A percentile compares a stretch with the other conserved stretches of the same genome.
Conservation (phyloP, 2,113 vertebrate genomes). For the Melospiza georgiana region DNA sequence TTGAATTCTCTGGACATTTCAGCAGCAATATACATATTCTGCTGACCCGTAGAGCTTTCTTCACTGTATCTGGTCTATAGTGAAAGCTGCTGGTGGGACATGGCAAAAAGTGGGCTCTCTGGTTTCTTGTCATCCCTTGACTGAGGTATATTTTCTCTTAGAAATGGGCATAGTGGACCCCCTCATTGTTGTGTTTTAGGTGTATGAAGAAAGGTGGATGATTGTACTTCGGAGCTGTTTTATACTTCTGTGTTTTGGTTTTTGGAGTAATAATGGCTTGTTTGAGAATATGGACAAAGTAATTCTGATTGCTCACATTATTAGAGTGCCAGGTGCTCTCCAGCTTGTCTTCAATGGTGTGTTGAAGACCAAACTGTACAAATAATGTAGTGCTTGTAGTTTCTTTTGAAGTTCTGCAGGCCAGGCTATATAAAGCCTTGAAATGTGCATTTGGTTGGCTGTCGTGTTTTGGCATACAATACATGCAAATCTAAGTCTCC, state of each 20-base stretch:
- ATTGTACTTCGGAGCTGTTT: not conserved
- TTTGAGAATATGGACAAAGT: not conserved
- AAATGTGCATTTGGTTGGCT: not conserved
- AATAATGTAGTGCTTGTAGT: not conserved
- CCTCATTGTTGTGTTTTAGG: not conserved
- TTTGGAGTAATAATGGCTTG: not conserved
- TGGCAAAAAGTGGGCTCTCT: not conserved
- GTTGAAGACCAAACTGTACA: not conserved
- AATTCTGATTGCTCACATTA: not conserved
- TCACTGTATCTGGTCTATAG: rapidly evolving
- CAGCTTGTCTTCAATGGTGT: not conserved
- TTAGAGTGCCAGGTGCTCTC: not conserved
- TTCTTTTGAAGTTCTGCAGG: not conserved
- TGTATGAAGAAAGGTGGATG: not conserved
- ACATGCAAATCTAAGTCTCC: not conserved
- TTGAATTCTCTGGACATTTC: not conserved
- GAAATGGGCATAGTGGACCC: not conserved
- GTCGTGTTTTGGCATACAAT: not conserved
- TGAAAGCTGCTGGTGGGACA: not conserved
- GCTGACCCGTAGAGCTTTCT: not conserved
- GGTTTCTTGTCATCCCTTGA: not conserved
- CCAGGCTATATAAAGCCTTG: not conserved
- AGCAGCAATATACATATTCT: not conserved
- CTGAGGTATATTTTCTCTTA: not conserved
- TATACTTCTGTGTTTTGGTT: not conserved